These are phyloP conservation scores for Parelbella ahira DNA, from an alignment of 2,888 invertebrate genomes.

Conservation along the genomic window DNA sequence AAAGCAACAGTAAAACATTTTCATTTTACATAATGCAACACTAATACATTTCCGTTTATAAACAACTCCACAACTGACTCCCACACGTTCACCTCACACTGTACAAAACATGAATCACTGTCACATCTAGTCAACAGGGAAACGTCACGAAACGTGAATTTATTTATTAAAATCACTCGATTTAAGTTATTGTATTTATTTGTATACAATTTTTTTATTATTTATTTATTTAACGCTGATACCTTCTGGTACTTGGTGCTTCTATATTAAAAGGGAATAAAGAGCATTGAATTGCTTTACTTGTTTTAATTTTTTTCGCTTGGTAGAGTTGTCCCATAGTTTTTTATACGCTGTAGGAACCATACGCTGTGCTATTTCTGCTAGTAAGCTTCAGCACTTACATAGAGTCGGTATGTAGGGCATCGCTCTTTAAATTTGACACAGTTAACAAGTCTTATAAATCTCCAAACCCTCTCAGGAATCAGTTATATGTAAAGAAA, in stretches of 20 bases:
- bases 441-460: no score
- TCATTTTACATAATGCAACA: no score
- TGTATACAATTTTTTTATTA: conserved; percentile 69
- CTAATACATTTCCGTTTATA: not conserved
- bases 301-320: no score
- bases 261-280: conserved; percentile 68
- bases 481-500: no score
- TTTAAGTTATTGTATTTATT: conserved; percentile 57
- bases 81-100: conserved; percentile 18
- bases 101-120: conserved; percentile 22
- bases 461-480: no score
- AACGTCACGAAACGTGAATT: conserved; percentile 41
- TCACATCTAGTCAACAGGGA: conserved; percentile 60
- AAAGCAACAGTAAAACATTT: no score
- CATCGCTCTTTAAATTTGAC: no score
- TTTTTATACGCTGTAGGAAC: no score
- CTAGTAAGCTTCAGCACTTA: no score
- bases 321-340: no score
- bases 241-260: conserved; percentile 60
- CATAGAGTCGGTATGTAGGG: no score
- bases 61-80: not conserved
- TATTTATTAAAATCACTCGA: conserved; percentile 45
- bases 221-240: conserved; percentile 58
- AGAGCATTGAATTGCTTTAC: conserved; percentile 60
- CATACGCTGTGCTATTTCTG: no score